These are phyloP conservation scores for Prunella fulvescens DNA, from an alignment of 2,113 vertebrate species.

Conservation along the genomic window DNA sequence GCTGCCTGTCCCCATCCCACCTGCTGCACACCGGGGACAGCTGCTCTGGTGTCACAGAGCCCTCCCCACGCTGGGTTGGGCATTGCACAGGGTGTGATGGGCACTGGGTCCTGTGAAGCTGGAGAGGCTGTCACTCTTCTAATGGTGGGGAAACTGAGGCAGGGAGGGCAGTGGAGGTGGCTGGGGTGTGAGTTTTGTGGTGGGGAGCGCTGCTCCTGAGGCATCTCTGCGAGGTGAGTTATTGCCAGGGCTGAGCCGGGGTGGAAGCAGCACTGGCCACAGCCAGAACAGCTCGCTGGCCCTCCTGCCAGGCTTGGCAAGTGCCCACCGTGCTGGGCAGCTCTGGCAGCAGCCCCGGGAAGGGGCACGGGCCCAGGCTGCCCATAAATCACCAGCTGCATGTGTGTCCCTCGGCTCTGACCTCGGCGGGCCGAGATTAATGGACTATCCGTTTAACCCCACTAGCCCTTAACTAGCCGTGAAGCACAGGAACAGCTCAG, in stretches of 20 bases:
- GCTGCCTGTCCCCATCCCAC: neutral
- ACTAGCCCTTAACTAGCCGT: conserved; percentile 51
- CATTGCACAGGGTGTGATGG: neutral
- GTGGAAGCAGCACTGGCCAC: rapidly evolving
- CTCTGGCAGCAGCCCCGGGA: neutral
- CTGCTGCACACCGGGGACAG: neutral
- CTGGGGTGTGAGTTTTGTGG: neutral
- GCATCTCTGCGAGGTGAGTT: neutral
- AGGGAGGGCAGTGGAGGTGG: neutral
- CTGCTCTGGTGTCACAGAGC: rapidly evolving
- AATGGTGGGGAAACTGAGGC: neutral
- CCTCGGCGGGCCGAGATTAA: conserved; percentile 20
- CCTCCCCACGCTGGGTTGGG: rapidly evolving
- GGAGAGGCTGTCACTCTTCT: neutral
- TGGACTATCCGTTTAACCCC: conserved; percentile 52
- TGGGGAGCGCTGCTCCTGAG: neutral
- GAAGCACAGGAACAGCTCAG: conserved; percentile 19
- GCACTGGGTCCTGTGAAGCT: neutral
- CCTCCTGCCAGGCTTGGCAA: neutral
- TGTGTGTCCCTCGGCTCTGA: conserved; percentile 21
- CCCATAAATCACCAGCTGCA: conserved; percentile 24
- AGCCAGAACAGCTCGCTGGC: neutral
- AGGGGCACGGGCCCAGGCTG: neutral
- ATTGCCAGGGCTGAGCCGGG: neutral
- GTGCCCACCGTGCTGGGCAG: rapidly evolving